A percentile compares a stretch with the other conserved stretches of the same genome.
Evolutionary conservation across 2,797 vertebrate genomes (phyloP).

Genomic region (Rhodeus uyekii): DNA sequence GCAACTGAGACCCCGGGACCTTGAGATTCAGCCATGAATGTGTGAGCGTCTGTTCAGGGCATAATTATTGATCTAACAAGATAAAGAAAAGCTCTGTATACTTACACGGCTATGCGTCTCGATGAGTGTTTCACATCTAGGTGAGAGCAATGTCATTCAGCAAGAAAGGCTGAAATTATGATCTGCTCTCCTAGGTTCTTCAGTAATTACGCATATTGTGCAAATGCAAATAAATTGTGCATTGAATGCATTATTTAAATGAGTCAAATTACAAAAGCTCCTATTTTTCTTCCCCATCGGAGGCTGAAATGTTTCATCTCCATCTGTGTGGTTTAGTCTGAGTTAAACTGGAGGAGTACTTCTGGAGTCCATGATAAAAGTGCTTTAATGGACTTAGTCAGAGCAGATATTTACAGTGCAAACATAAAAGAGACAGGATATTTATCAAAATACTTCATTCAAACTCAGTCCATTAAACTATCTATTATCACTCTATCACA

Average conservation of each 20-base stretch:
- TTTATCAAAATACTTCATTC: background rate
- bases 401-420: background rate
- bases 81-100: slow-evolving; percentile 30
- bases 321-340: background rate
- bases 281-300: slow-evolving; percentile 16
- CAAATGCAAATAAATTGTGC: slow-evolving; percentile 61
- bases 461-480: background rate
- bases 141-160: slow-evolving; percentile 50
- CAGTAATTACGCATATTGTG: slow-evolving; percentile 69
- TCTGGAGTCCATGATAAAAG: slow-evolving; percentile 27
- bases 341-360: slow-evolving; percentile 24
- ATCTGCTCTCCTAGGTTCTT: slow-evolving; percentile 51
- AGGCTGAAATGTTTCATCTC: slow-evolving; percentile 26
- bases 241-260: slow-evolving; percentile 63
- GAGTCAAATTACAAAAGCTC: slow-evolving; percentile 52
- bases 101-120: background rate
- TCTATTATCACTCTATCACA: no score
- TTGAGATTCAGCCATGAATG: slow-evolving; percentile 3
- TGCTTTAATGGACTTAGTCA: background rate
- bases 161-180: slow-evolving; percentile 55
- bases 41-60: background rate
- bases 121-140: slow-evolving; percentile 27
- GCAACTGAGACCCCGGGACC: slow-evolving; percentile 20
- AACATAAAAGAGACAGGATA: background rate
- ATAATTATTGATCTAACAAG: slow-evolving; percentile 43